Evolutionary conservation across 2,888 invertebrate species (phyloP).

Genomic region (Alitta virens): DNA sequence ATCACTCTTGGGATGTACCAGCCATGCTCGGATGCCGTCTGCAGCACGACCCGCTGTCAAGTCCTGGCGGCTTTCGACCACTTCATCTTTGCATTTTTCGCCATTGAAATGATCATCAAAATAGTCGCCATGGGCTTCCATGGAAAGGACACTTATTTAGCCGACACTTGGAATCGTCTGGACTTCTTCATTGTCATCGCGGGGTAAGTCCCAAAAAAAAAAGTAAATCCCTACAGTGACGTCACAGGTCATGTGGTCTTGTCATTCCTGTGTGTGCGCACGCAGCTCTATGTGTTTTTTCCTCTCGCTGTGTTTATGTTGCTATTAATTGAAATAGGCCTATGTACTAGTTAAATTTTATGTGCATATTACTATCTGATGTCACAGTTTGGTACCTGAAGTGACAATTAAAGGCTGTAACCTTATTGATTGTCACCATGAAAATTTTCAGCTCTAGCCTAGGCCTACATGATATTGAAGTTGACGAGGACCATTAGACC

Average conservation of each 20-base stretch:
- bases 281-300: background rate
- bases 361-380: too few relatives aligned
- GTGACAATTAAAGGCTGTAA: too few relatives aligned
- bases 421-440: too few relatives aligned
- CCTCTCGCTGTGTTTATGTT: background rate
- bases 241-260: background rate
- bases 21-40: slow-evolving; percentile 81
- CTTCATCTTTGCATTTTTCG: slow-evolving; percentile 97
- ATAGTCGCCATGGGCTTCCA: slow-evolving; percentile 97
- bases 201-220: slow-evolving; percentile 67
- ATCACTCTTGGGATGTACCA: slow-evolving; percentile 99
- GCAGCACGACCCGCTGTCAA: slow-evolving; percentile 62
- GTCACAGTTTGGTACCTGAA: too few relatives aligned
- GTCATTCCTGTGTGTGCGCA: background rate
- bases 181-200: slow-evolving; percentile 97
- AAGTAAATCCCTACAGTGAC: too few relatives aligned
- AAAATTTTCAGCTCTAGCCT: too few relatives aligned
- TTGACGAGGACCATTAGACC: too few relatives aligned
- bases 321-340: too few relatives aligned
- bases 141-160: slow-evolving; percentile 84
- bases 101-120: slow-evolving; percentile 96
- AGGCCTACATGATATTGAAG: too few relatives aligned
- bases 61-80: slow-evolving; percentile 87
- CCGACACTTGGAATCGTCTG: slow-evolving; percentile 97
- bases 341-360: too few relatives aligned